These are phyloP conservation scores for Rhinichthys klamathensis DNA, from an alignment of 2,113 vertebrate species.

Conservation along the genomic window DNA sequence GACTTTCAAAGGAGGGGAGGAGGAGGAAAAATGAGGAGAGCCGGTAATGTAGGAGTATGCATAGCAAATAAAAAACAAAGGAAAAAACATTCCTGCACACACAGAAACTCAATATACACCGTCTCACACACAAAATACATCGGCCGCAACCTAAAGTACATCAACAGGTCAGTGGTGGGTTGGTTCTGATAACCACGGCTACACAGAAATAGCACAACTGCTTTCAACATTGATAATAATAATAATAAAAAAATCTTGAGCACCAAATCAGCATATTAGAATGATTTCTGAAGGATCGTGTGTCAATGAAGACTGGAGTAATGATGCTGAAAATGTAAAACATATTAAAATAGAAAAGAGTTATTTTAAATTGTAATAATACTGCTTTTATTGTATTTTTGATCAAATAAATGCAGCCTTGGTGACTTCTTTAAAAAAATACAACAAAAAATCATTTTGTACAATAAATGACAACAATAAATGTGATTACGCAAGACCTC, in stretches of 20 bases:
- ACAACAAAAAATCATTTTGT: no score
- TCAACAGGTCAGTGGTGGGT: constrained; percentile 42
- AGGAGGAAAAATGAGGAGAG: constrained; percentile 41
- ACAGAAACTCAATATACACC: constrained; percentile 26
- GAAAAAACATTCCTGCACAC: constrained; percentile 11
- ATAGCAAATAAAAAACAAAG: constrained; percentile 34
- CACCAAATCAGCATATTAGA: no score
- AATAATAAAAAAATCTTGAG: no score
- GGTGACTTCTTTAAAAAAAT: no score
- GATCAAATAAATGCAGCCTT: no score
- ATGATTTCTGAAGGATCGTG: not conserved
- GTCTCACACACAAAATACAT: not conserved
- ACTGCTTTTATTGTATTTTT: no score
- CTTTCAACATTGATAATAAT: no score
- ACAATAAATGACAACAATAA: no score
- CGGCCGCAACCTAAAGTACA: not conserved
- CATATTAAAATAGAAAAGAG: not conserved
- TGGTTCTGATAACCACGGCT: not conserved
- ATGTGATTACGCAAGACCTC: not conserved
- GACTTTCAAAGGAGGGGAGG: constrained; percentile 67
- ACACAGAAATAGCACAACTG: no score
- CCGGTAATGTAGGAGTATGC: constrained; percentile 46
- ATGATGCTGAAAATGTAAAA: not conserved
- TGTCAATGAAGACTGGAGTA: not conserved
- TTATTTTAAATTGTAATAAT: no score